These are phyloP conservation scores for Drosophila neotestacea DNA, from an alignment of 2,888 invertebrate genomes.

Conservation along the genomic window DNA sequence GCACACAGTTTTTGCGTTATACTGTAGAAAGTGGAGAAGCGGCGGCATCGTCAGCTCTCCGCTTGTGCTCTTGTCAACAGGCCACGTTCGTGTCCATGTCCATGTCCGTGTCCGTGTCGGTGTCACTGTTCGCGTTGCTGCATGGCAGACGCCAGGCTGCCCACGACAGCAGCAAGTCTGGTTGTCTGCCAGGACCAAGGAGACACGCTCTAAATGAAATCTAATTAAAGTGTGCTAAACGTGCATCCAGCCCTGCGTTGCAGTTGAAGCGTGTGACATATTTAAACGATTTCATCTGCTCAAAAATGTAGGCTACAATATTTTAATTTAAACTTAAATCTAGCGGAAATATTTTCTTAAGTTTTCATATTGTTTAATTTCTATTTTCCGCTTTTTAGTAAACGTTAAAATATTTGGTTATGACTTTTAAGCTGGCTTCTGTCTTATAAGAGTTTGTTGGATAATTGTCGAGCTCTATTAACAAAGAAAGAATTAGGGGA, in stretches of 20 bases:
- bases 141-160: slow-evolving; percentile 8
- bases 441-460: neutral
- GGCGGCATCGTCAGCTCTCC: slow-evolving; percentile 3
- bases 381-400: too few species aligned
- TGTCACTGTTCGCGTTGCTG: slow-evolving; percentile 25
- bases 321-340: slow-evolving; percentile 2
- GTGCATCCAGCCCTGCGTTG: slow-evolving; percentile 49
- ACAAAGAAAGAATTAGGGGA: neutral
- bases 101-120: slow-evolving; percentile 29
- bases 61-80: slow-evolving; percentile 56
- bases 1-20: slow-evolving; percentile 59
- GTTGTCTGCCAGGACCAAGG: slow-evolving; percentile 16
- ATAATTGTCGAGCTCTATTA: neutral
- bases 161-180: slow-evolving; percentile 32
- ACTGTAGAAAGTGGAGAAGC: neutral
- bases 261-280: slow-evolving; percentile 39
- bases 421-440: too few species aligned
- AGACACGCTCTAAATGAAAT: slow-evolving; percentile 63
- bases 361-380: too few species aligned
- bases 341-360: neutral
- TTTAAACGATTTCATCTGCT: slow-evolving; percentile 19
- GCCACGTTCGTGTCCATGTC: slow-evolving; percentile 33
- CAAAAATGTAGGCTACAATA: slow-evolving; percentile 5
- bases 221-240: slow-evolving; percentile 71
- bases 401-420: too few species aligned